Conservation (phyloP, 2,888 invertebrate species). For the Hypolimnas misippus region DNA sequence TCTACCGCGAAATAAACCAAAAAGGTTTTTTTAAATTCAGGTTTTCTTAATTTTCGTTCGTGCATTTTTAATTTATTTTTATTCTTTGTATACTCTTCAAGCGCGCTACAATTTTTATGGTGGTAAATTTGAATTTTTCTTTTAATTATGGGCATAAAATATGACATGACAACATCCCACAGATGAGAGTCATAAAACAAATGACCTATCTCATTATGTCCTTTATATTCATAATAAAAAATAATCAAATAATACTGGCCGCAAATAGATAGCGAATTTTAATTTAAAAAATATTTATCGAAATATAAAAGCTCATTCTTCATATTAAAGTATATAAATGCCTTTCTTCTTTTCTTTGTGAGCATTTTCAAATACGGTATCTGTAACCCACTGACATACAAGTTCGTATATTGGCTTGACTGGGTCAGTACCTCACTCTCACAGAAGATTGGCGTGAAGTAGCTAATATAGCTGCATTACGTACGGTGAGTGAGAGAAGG, state of each 20-base stretch:
- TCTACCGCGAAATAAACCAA: slow-evolving; percentile 1
- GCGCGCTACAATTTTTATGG: not conserved
- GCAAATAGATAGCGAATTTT: no score
- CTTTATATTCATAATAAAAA: not conserved
- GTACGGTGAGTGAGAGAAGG: no score
- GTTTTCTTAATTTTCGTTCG: not conserved
- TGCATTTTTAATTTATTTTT: not conserved
- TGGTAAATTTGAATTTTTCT: not conserved
- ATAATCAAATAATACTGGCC: not conserved
- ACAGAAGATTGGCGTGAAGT: no score
- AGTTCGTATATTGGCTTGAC: no score
- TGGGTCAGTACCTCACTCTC: no score
- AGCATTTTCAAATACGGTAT: no score
- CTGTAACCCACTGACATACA: no score
- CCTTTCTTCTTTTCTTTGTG: no score
- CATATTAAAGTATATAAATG: no score
- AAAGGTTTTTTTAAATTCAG: slow-evolving; percentile 1
- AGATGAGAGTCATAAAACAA: not conserved
- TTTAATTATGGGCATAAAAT: not conserved
- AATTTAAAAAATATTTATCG: no score
- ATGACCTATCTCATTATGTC: not conserved
- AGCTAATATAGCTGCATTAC: no score
- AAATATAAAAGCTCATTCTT: no score
- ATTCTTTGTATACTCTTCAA: not conserved
- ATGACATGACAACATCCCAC: not conserved